Evolutionary conservation across 37 sponge, comb jelly and placozoan species (phyloP), one percentile per base, ranked within the genome.

Genomic region (Chondrosia reniformis): DNA sequence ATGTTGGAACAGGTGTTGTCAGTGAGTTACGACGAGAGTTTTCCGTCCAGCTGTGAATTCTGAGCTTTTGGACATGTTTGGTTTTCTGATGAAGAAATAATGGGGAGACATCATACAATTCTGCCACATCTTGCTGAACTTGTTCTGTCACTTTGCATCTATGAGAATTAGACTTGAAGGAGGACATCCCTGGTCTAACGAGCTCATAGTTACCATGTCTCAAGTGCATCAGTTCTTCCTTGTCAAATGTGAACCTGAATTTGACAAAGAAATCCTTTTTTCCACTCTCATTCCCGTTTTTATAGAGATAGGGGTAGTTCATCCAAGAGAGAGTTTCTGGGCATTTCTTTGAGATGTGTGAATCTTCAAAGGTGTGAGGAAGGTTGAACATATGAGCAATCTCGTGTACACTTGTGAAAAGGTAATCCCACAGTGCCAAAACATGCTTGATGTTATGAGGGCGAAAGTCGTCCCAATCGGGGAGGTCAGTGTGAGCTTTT

Each of bases 401-500:
- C 19, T 77, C 77, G 39, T 77, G 77, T 21, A 77, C 77, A 33
- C 41, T 13, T 0, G 59, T 55, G 39, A 77, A 77, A 8, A 77
- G 59, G 24, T 57, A 77, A 5, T 77, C 38, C 57, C 77, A 57
- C 25, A 77, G 61, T 4, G 77, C 77, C 40, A 52, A 10, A 8
- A 34, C 59, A 38, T 77, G 62, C 39, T 57, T 57, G 10, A 19
- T 27, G 33, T 4, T 57, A 2, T 31, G 34, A 0, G 76, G 56
- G 15, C 38, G 3, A 57, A 77, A 77, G 4, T 34, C 44, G 2
- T 69, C 37, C 43, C 59, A 57, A 8, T 19, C 21, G 33, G 77
- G 77, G 40, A 77, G 24, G 40, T 55, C 33, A 19, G 6, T 22
- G 34, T 55, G 59, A 32, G 55, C 30, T 28, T 77, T 41, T 9